Evolutionary conservation across 2,888 invertebrate species (phyloP), one percentile per base, ranked within the genome.

Genomic region (Trisateles emortualis): DNA sequence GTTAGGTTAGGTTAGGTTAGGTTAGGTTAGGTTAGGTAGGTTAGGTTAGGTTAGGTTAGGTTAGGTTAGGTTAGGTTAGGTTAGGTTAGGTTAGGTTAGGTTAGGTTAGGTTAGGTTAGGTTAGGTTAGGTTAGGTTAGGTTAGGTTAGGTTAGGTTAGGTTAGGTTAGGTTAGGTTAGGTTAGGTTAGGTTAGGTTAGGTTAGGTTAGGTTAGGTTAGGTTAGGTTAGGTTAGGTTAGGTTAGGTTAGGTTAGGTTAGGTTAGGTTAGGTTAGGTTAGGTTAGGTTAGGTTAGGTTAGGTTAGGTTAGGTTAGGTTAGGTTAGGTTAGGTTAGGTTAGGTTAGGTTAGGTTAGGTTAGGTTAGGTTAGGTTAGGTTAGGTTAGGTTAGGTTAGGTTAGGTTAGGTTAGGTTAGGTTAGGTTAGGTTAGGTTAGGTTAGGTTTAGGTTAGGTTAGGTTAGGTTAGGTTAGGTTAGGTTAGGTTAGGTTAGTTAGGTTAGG

Each of bases 371-470:
- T 48, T 48, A 48, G 48, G 48, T 53, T 53, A 53, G 53, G 53
- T 53, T 53, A 48, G 45, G 45, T 45, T 45, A 47, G 50, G 50
- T 51, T 51, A 51, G 50, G 50, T 51, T 51, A 51, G 50, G 50
- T 51, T 51, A 51, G 50, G 50, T 51, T 51, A 51, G 50, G 50
- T 51, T 51, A 51, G 50, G 50, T 50, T 50, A 50, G 50, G 50
- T 52, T 52, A 52, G 52, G 52, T 52, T 50, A 42, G 55, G 55
- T 55, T 55, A 55, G 55, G 55, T 55, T 55, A 52, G 52, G 55
- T 55, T 56, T n/a, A n/a, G n/a, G n/a, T n/a, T n/a, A n/a, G n/a
- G n/a, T n/a, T n/a, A 51, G 51, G 60, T 51, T 56, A 43, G 50
- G 56, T 49, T 60, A 52, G 50, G 55, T 52, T 39, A 52, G 47